Conservation (phyloP, 2,113 vertebrate genomes). For the Neomonachus schauinslandi region DNA sequence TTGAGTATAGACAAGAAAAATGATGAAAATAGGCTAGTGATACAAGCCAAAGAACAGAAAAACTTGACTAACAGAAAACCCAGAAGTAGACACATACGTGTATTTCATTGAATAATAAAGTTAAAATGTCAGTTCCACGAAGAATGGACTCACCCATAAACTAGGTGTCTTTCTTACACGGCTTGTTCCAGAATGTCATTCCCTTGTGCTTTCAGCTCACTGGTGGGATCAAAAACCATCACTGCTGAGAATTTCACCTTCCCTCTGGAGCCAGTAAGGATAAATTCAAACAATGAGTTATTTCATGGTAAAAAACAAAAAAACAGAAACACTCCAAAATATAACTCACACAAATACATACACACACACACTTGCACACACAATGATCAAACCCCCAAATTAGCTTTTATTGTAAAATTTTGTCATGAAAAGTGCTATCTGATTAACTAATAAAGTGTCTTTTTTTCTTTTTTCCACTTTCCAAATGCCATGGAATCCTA, state of each 20-base stretch:
- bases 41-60: background rate
- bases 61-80: background rate
- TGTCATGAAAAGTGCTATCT: background rate
- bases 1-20: background rate
- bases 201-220: background rate
- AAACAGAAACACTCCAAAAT: background rate
- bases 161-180: accelerated
- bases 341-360: background rate
- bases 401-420: background rate
- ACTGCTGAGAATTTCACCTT: background rate
- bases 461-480: background rate
- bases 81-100: background rate
- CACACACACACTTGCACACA: background rate
- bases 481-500: background rate
- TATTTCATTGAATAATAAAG: background rate
- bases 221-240: accelerated
- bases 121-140: background rate
- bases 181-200: no score
- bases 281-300: background rate
- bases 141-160: no score
- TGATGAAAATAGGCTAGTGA: background rate
- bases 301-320: background rate
- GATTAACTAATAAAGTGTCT: background rate
- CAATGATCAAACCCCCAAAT: background rate
- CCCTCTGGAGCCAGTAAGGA: background rate